Percentiles rank a stretch among this genome's conserved stretches.
These are phyloP conservation scores for Campylorhamphus procurvoides DNA, from an alignment of 2,113 vertebrate genomes.

Conservation along the genomic window DNA sequence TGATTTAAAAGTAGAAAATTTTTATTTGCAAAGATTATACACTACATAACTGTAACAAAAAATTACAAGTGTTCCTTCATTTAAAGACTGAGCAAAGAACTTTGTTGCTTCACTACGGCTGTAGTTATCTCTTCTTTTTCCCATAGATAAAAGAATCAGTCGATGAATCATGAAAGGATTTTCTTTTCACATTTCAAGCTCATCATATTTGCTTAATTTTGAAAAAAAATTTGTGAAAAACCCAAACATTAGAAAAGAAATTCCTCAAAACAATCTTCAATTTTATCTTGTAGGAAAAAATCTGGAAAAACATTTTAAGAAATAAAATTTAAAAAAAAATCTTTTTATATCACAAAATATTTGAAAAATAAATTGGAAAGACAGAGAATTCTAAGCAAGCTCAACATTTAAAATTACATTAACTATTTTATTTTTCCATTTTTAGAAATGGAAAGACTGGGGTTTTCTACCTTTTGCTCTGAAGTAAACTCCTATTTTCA, in stretches of 20 bases:
- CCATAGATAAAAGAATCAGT: neutral
- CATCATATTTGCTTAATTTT: neutral
- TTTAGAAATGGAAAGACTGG: neutral
- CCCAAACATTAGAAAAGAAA: neutral
- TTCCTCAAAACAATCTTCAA: neutral
- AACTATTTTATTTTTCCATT: neutral
- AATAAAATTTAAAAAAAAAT: neutral
- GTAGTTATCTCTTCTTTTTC: neutral
- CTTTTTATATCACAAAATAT: neutral
- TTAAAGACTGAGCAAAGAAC: neutral
- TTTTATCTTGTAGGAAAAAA: neutral
- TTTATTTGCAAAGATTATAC: neutral
- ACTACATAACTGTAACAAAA: neutral
- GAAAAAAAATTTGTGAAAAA: neutral
- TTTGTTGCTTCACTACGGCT: neutral
- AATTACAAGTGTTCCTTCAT: neutral
- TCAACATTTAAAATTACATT: neutral
- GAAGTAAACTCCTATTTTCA: neutral
- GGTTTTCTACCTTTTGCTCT: neutral
- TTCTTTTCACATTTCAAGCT: neutral
- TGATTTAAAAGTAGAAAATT: neutral
- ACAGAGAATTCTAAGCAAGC: neutral
- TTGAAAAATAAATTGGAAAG: neutral
- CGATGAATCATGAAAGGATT: neutral
- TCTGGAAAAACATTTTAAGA: neutral